Evolutionary conservation across 2,888 invertebrate genomes (phyloP), one percentile per base, ranked within the genome.

Genomic region (Diabrotica balteata): DNA sequence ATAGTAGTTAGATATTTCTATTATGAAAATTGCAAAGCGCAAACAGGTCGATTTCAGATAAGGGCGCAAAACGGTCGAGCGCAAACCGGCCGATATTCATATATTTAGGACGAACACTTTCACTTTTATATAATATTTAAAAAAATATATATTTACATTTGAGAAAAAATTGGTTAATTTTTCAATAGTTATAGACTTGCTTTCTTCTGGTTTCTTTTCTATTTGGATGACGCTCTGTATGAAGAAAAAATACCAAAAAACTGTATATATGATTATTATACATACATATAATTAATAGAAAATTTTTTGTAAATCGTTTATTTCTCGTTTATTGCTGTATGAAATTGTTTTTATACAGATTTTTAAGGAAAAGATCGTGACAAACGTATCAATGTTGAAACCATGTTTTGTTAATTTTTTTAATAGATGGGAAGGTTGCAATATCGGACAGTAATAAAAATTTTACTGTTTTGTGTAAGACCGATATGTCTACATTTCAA

Each of bases 161-260:
- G 32, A 32, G 32, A 32, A 32, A n/a, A 32, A 32, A 32, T 32
- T 32, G 3, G 4, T 5, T 32, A 32, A 32, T 32, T 32, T 5
- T 32, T 32, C 32, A 4, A 32, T 32, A 32, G 32, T 5, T 32
- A 32, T 32, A 32, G 32, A 32, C 32, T 4, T 32, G 32, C 32
- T 32, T 32, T 32, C 32, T 11, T 55, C 45, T 32, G 46, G 7
- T 45, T 57, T 22, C 46, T 44, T 52, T 32, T 32, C 4, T 32
- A 32, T 5, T 4, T 32, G 32, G 32, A 32, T 32, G 32, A 32
- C 32, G 32, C 10, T 59, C 67, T 69, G 49, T 61, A 63, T 61
- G 8, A 63, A 68, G 66, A 66, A 67, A 74, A 70, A 73, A 77
- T 77, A 78, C 78, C 78, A 78, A 78, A 78, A 75, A 77, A 66